Base-by-base conservation (phyloP, 1,140 invertebrate species). In the Sinella curviseta region DNA sequence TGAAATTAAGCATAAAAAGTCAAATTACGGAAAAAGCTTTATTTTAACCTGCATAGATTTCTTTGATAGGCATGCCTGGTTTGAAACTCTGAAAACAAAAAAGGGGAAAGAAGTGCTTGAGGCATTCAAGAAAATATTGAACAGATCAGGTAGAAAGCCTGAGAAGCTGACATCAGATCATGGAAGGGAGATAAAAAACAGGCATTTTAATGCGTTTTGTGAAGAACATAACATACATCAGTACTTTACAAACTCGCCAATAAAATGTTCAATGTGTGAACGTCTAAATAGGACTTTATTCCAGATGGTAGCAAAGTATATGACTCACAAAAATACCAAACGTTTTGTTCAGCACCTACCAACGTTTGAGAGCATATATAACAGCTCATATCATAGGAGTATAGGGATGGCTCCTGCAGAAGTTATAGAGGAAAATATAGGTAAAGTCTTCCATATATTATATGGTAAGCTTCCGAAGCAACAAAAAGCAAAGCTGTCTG, bases 341-440 rank as follows among this genome's bases (percentile, higher is more conserved):
- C 54, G 48, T 39, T 78, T 35, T 75, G 26, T 60, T 30, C 17
- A 81, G 35, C 28, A 55, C 1, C 60, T 81, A 24, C 36, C 33
- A 30, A 36, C 55, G 1, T 76, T 81, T 77, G 39, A 31, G 17
- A 24, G 67, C 31, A 4, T 70, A 1, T 81, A 81, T 35, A 81
- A 81, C 34, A 78, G 76, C 33, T 33, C 77, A 4, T 78, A 65
- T 30, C 80, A 81, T 81, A n/a, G 57, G 1, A 75, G 31, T 17
- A 78, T 81, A 17, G 39, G 67, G 31, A 48, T 55, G 36, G 24
- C 48, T 8, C 39, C 39, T 8, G 39, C 39, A 48, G 17, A 17
- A 8, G 39, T 48, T 8, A 48, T 17, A 48, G 17, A 48, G 17
- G 39, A 48, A 17, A 48, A 48, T 48, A 4, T 8, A 48, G 4